Evolutionary conservation across 2,113 vertebrate genomes (phyloP).

Genomic region (Girardinichthys multiradiatus): DNA sequence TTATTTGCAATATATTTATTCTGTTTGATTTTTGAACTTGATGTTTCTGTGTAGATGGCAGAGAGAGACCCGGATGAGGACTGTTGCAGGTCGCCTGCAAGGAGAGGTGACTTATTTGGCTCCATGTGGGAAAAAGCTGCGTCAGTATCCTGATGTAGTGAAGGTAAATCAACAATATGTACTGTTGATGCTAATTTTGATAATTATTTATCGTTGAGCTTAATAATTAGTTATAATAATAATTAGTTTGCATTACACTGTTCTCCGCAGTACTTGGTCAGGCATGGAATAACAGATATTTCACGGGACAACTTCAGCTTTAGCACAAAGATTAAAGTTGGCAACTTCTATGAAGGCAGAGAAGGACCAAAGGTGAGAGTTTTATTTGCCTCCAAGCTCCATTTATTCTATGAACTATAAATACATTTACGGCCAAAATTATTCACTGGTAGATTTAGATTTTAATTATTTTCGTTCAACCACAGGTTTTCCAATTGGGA

Average conservation of each 20-base stretch:
- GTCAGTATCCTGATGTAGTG: constrained; percentile 93
- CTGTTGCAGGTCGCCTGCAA: constrained; percentile 87
- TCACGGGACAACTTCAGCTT: constrained; percentile 98
- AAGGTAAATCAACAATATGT: constrained; percentile 82
- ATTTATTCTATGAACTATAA: too few relatives aligned
- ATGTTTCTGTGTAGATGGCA: constrained; percentile 85
- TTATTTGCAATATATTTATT: background rate
- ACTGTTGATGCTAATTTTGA: background rate
- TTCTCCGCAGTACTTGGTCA: constrained; percentile 90
- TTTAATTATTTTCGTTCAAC: too few relatives aligned
- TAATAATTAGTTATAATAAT: background rate
- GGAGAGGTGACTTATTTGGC: constrained; percentile 94
- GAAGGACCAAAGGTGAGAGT: constrained; percentile 90
- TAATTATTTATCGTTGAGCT: background rate
- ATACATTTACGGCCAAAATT: too few relatives aligned
- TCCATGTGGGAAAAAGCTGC: constrained; percentile 95
- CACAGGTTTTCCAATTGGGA: too few relatives aligned
- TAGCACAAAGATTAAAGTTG: constrained; percentile 96
- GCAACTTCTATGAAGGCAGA: constrained; percentile 98
- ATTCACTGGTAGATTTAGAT: too few relatives aligned
- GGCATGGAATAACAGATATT: constrained; percentile 95
- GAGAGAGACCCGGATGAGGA: constrained; percentile 92
- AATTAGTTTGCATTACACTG: constrained; percentile 18
- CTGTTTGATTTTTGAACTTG: background rate
- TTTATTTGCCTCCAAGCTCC: background rate